phyloP scores from a whole-genome alignment of 2,113 vertebrate species.

The Psophia crepitans region DNA sequence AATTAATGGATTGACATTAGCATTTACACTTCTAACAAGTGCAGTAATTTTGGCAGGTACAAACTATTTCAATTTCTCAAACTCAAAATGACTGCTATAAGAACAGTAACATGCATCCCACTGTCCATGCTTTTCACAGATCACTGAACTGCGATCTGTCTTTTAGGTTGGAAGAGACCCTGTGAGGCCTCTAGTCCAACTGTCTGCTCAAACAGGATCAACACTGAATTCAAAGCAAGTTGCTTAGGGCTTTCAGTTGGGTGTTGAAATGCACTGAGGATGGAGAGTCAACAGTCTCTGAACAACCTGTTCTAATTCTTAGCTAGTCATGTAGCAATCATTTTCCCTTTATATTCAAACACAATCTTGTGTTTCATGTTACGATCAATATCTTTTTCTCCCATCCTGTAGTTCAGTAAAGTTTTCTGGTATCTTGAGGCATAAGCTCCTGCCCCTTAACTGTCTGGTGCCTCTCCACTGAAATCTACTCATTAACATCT shows the following conservation, averaged over 20 bases:
- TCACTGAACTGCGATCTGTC: neutral
- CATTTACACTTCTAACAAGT: neutral
- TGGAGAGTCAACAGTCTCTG: neutral
- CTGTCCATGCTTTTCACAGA: neutral
- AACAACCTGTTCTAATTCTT: neutral
- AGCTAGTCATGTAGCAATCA: neutral
- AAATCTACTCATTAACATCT: neutral
- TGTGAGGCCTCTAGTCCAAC: neutral
- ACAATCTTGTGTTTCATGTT: neutral
- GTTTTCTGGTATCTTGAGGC: neutral
- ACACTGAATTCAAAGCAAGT: neutral
- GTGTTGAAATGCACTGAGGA: neutral
- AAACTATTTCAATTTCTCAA: neutral
- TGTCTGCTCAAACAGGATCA: neutral
- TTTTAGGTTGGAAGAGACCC: neutral
- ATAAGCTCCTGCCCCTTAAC: neutral
- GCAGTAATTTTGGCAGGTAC: neutral
- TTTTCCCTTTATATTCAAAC: neutral
- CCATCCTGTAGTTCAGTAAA: neutral
- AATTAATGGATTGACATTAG: neutral
- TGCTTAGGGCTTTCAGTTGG: neutral
- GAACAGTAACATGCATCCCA: neutral
- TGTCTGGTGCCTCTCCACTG: neutral
- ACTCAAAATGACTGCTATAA: neutral
- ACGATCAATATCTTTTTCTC: neutral